Evolutionary conservation across 2,888 invertebrate genomes (phyloP), one percentile per base, ranked within the genome.

Genomic region (Chrysolina americana): DNA sequence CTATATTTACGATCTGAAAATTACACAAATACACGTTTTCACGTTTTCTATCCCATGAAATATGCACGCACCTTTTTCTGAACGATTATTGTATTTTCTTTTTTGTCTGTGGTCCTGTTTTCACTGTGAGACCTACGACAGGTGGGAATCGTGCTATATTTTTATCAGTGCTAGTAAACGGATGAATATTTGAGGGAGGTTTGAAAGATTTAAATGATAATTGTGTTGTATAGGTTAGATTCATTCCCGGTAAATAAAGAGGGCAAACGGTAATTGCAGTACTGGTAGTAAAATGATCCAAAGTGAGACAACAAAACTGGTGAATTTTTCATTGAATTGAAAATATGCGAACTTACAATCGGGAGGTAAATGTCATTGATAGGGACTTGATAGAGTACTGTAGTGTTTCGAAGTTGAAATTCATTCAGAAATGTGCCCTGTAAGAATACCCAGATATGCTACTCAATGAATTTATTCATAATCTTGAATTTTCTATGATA

Each of bases 1-100:
- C 81, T 83, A 82, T 84, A 84, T 83, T 85, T 86, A 84, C 83
- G 83, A 82, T 81, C 82, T 81, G 82, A 80, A 86, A 86, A 86
- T 86, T 86, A 86, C 83, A 84, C 84, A 86, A 86, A 85, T 83
- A 84, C 84, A 85, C 83, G 82, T 81, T 81, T 82, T 65, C 74
- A 62, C 73, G 73, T 73, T 78, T 74, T 71, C 73, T 63, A 68
- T 71, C 70, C 65, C 65, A 78, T 85, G 80, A 85, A 85, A 82
- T 85, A 86, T 84, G 84, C 86, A 86, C 85, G 86, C 86, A 86
- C 85, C 83, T 81, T 79, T 76, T 78, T 71, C 71, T 76, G 21
- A 56, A 74, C 74, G 80, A 82, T 82, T 83, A 82, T 81, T 80
- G 78, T 81, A 79, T 80, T 82, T 69, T 65, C 47, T 47, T 72